Evolutionary conservation across 2,888 invertebrate species (phyloP).

Genomic region (Eilema sororculum): DNA sequence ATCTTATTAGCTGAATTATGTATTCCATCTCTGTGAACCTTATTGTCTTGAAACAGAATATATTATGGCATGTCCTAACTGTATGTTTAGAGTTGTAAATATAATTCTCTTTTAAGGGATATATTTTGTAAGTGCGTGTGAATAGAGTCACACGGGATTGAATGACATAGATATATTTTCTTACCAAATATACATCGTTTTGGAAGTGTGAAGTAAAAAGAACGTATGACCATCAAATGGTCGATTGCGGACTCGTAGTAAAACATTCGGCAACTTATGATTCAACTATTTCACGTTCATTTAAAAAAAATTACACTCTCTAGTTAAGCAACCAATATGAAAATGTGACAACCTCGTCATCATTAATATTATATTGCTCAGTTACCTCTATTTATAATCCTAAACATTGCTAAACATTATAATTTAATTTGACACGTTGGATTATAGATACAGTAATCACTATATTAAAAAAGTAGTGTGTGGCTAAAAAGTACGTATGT

Average conservation of each 20-base stretch:
- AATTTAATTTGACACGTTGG: neutral
- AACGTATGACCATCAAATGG: neutral
- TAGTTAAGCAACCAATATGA: neutral
- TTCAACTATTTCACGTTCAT: neutral
- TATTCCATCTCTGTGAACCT: neutral
- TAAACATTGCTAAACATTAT: neutral
- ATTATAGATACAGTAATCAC: constrained; percentile 2
- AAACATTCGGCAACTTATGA: no score
- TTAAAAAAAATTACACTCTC: neutral
- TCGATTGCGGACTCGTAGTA: neutral
- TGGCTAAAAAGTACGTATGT: neutral
- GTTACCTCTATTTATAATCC: neutral
- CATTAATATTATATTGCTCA: neutral
- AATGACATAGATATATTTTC: constrained; percentile 1
- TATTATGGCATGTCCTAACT: neutral
- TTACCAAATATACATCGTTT: neutral
- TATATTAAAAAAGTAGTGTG: neutral
- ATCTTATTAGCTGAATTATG: constrained; percentile 24
- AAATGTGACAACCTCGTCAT: neutral
- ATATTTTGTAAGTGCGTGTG: constrained; percentile 25
- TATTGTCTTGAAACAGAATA: neutral
- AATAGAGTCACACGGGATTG: constrained; percentile 13
- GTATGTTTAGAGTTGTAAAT: neutral
- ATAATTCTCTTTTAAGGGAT: constrained; percentile 14
- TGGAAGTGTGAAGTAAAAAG: neutral